Evolutionary conservation across 92 coral and sea anemone genomes (phyloP), one percentile per base, ranked within the genome.

Genomic region (Palythoa grandiflora): DNA sequence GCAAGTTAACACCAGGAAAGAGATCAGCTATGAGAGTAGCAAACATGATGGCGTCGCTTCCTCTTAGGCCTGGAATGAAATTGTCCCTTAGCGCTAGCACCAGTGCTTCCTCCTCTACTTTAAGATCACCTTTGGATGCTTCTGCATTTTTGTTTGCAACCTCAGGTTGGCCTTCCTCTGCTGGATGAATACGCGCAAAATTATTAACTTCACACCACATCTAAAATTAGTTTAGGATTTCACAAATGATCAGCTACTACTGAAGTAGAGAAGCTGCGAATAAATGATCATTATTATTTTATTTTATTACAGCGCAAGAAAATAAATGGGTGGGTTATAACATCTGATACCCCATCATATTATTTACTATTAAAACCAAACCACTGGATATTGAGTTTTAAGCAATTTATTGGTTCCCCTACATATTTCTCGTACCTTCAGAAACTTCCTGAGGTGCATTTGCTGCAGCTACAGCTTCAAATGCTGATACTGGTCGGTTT

Each of bases 31-130:
- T 52, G 19, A 97, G 85, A 1, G 97, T 91, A 72, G 98, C 97
- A 55, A 97, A 97, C 94, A 97, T 97, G 55, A 94, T 94, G 20
- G 97, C 97, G 75, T 97, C 99, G 19, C 94, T 92, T 40, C 90
- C 89, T 38, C 91, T 90, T 5, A 97, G 89, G 37, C 95, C 98
- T 2, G 99, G 99, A 80, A 97, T 90, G 92, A 89, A 95, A 5
- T 96, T 89, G 84, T 97, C 99, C 20, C 99, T 87, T 55, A 94
- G 84, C 50, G 97, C 96, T 55, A 95, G 87, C 9, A 97, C 97
- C 2, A 97, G 84, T 1, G 96, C 98, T 54, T 78, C 87, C 84
- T 97, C 96, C 80, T 97, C 99, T 8, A 94, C 83, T 75, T 83
- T 90, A 10, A 86, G 92, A 40, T 75, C 75, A 40, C 83, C 85